Evolutionary conservation across 2,797 vertebrate genomes (phyloP), one percentile per base, ranked within the genome.

Genomic region (Acanthurus lineatus): DNA sequence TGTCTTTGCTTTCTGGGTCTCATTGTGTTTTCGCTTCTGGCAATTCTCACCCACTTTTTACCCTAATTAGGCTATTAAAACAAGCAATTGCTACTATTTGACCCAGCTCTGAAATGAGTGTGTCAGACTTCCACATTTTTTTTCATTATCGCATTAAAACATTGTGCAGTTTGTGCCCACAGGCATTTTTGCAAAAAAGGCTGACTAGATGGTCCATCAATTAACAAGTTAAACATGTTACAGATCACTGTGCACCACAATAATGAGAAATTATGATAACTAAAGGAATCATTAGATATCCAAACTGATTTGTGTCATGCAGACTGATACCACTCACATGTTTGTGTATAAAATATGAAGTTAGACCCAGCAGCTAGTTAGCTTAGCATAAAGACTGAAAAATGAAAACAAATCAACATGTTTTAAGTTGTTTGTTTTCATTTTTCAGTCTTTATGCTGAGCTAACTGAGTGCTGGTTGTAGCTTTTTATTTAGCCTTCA

Each of bases 21-120:
- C 12, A 4, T 40, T 70, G n/a, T 64, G 5, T 54, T 65, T 17
- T 79, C 75, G 61, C 76, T 15, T 6, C 57, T 32, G 72, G 51
- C 14, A 81, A 67, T 68, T 12, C 9, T 56, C 14, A 35, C 19
- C 75, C 70, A 6, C 53, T 79, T 81, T n/a, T 40, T 80, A 61
- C 48, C 11, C 45, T 82, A 78, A 85, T 89, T 72, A 81, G 66
- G 58, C 3, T 25, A 25, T 77, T 70, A 45, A 77, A 82, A 59
- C 40, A 49, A 73, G 54, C 42, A 64, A n/a, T 10, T 38, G 9
- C 71, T 69, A 17, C 44, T 4, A 5, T 65, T 49, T 65, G 35
- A 77, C 56, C 20, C 47, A 54, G 10, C 40, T 77, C 59, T 67
- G 62, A 77, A 60, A 57, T 70, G 3, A 86, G 75, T 49, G 45